Evolutionary conservation across 2,113 vertebrate species (phyloP), one percentile per base, ranked within the genome.

Genomic region (Geococcyx californianus): DNA sequence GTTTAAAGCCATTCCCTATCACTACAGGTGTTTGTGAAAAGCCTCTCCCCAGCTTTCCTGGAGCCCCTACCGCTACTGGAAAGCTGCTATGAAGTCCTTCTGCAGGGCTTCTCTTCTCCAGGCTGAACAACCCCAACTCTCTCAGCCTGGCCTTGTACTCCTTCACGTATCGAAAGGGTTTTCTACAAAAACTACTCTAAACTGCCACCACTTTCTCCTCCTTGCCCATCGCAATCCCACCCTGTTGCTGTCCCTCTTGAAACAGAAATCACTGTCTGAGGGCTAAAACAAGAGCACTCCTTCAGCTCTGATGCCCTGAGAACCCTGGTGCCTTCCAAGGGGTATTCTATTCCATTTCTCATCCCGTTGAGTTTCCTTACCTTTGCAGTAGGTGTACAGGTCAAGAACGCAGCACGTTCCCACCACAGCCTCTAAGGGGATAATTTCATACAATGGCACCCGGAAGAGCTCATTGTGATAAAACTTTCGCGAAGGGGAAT

Each of bases 391-490:
- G 6, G 99, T 99, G 96, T 99, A 99, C 14, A 99, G 98, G 96
- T 99, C 99, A 8, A 99, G 97, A 55, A 99, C 99, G 11, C 99
- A 99, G 98, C 99, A 99, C 3, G 98, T 99, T 14, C 98, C 99
- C 96, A 99, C 99, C 94, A 99, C 99, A 0, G 99, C 99, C 96
- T 99, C 99, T 91, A 99, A 95, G 45, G 99, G 99, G 95, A 99
- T 99, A 90, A 99, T 99, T 97, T 99, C 99, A 9, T 99, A 99
- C 9, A 99, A 94, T 0, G 99, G 99, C 97, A 99, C 99, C 47
- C 99, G 98, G 97, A 99, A 99, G 3, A 99, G 98, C 94, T 99
- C 99, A 5, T 99, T 99, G 95, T 99, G 99, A 91, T 99, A 99
- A 94, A 99, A 99, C 42, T 99, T 99, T 0, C 99, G 99, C 0